Evolutionary conservation across 2,888 invertebrate species (phyloP), one percentile per base, ranked within the genome.

Genomic region (Paralinhomoeus sp.): DNA sequence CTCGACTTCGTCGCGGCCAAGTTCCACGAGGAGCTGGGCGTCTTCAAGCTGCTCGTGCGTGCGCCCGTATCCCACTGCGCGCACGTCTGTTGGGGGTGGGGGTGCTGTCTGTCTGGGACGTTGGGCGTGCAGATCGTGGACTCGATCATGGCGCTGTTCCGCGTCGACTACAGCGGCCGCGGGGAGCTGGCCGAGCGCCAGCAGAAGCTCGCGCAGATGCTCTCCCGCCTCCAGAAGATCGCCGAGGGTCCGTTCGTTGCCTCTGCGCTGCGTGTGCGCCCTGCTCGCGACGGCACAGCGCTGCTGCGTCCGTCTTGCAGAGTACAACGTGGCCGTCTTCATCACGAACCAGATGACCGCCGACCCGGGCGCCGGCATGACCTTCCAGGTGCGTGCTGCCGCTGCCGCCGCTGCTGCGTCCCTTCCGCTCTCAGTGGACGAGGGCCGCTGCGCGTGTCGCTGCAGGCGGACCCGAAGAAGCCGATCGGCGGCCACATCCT

Each of bases 341-440:
- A 74, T 80, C 48, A 80, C 80, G 2, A 80, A 80, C 62, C 80
- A 80, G 66, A 79, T 80, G 74, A 78, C 78, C 0, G 68, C 79
- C 1, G 79, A 80, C 62, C 78, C 79, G 20, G 77, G 77, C 3
- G 77, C 77, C 9, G 72, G 74, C 1, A 65, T 77, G 59, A 66
- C 71, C 47, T 76, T 15, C n/a, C n/a, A 5, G 22, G 9, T 37
- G 5, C 2, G 5, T n/a, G 17, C 18, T 35, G 3, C 17, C 35
- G 5, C 17, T 5, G 35, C 18, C 18, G 35, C 24, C 3, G 21
- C 15, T 33, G 9, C 22, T 41, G 24, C 20, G 36, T 36, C 24
- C n/a, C 5, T 3, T 15, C 17, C 3, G 35, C 17, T 35, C 5
- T 5, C 35, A n/a, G n/a, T n/a, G n/a, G n/a, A n/a, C n/a, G n/a